phyloP scores from a whole-genome alignment of 1,140 invertebrate species.

The Pogonomyrmex californicus region DNA sequence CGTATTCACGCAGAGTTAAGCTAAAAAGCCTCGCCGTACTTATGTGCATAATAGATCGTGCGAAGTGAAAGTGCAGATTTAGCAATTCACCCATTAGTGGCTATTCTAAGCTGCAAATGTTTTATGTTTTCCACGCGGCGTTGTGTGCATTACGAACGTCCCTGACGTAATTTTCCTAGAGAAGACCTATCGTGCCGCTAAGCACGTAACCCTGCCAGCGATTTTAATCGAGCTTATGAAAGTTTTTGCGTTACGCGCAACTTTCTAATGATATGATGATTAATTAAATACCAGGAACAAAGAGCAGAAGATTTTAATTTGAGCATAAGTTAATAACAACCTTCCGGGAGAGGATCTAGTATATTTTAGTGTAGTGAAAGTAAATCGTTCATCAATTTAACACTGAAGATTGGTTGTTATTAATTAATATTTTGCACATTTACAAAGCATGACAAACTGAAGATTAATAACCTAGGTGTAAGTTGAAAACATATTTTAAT shows the following conservation, averaged over 20 bases:
- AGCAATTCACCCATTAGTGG: conserved; percentile 70
- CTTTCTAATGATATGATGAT: conserved; percentile 63
- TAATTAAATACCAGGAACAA: conserved; percentile 46
- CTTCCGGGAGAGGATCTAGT: not conserved
- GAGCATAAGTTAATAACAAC: conserved; percentile 14
- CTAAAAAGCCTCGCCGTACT: conserved; percentile 30
- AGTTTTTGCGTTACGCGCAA: conserved; percentile 58
- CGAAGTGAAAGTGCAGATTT: conserved; percentile 74
- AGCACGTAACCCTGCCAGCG: conserved; percentile 52
- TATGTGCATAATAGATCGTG: conserved; percentile 49
- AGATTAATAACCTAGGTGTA: not conserved
- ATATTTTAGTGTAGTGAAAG: conserved; percentile 1
- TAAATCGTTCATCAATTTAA: conserved; percentile 9
- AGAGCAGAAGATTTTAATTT: conserved; percentile 35
- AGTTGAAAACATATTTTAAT: no score
- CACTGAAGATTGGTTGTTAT: conserved; percentile 6
- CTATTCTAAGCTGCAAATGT: conserved; percentile 64
- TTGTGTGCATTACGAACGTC: conserved; percentile 46
- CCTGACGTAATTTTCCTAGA: conserved; percentile 69
- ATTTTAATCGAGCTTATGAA: conserved; percentile 69
- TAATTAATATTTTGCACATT: not conserved
- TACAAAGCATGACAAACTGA: no score
- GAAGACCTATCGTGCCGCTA: conserved; percentile 39
- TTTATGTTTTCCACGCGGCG: conserved; percentile 67
- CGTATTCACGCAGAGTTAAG: conserved; percentile 12